Percentiles rank a stretch among this genome's conserved stretches.
Conservation (phyloP, 2,113 vertebrate genomes). For the Rhinolophus sinicus region DNA sequence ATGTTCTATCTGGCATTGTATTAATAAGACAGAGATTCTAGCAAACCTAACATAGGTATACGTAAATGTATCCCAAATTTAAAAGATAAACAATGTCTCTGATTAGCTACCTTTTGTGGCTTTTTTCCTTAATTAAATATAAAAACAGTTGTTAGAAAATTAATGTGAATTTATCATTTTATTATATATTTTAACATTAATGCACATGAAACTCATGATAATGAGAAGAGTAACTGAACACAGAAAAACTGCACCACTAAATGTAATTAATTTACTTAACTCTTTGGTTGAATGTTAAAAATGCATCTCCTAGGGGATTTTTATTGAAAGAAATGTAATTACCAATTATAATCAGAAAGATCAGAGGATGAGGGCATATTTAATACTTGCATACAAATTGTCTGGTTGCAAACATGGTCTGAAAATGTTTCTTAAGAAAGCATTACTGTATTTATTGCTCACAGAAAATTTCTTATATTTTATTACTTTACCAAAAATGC, state of each 20-base stretch:
- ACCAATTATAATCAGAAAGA: slow-evolving; percentile 39
- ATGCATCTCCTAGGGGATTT: not conserved
- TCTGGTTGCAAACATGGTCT: not conserved
- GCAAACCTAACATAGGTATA: not conserved
- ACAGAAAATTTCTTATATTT: slow-evolving; percentile 3
- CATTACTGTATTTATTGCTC: slow-evolving; percentile 11
- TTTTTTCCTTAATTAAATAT: not conserved
- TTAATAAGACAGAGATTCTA: not conserved
- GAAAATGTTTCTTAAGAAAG: slow-evolving; percentile 22
- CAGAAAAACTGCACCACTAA: not conserved
- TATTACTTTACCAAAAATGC: slow-evolving; percentile 22
- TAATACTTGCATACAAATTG: slow-evolving; percentile 49
- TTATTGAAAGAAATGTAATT: slow-evolving; percentile 53
- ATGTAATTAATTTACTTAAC: slow-evolving; percentile 49
- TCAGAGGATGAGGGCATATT: not conserved
- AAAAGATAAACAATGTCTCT: not conserved
- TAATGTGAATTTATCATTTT: not conserved
- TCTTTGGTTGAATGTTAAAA: slow-evolving; percentile 38
- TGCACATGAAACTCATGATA: not conserved
- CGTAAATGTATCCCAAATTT: not conserved
- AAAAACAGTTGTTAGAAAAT: slow-evolving; percentile 15
- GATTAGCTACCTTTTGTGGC: not conserved
- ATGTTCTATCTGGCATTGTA: not conserved
- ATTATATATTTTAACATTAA: slow-evolving; percentile 34
- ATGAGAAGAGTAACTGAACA: not conserved